A percentile compares a stretch with the other conserved stretches of the same genome.
Conservation (phyloP, 2,888 invertebrate genomes). For the Trypoxylon attenuatum region DNA sequence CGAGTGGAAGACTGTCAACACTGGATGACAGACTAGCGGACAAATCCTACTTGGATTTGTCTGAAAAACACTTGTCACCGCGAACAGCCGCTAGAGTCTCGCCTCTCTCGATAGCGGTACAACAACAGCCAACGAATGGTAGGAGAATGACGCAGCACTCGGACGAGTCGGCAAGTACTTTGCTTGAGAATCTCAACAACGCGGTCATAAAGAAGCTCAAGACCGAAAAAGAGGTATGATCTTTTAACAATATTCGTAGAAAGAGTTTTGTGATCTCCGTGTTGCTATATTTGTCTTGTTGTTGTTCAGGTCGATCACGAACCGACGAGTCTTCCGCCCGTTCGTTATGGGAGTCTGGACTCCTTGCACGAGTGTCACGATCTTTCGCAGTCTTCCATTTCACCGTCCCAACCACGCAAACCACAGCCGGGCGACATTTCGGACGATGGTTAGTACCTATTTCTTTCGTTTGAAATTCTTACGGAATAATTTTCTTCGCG, state of each 20-base stretch:
- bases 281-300: conserved; percentile 20
- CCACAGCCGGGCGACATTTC: conserved; percentile 69
- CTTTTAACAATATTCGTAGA: neutral
- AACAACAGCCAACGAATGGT: conserved; percentile 61
- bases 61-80: too few species aligned
- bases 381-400: conserved; percentile 61
- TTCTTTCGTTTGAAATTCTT: conserved; percentile 49
- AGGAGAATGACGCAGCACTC: conserved; percentile 41
- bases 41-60: conserved; percentile 40
- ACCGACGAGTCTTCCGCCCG: conserved; percentile 57
- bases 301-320: conserved; percentile 57
- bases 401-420: conserved; percentile 65
- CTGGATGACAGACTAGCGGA: conserved; percentile 58
- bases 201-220: conserved; percentile 74
- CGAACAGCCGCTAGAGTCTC: conserved; percentile 55
- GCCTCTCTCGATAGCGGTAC: conserved; percentile 63
- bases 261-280: neutral
- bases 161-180: neutral
- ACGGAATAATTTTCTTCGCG: neutral
- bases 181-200: conserved; percentile 62
- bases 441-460: conserved; percentile 73
- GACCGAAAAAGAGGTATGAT: conserved; percentile 71
- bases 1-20: conserved; percentile 53
- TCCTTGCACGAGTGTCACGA: conserved; percentile 76
- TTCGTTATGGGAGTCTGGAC: conserved; percentile 77